Evolutionary conservation across 2,113 vertebrate species (phyloP).

Genomic region (Gobio gobio): DNA sequence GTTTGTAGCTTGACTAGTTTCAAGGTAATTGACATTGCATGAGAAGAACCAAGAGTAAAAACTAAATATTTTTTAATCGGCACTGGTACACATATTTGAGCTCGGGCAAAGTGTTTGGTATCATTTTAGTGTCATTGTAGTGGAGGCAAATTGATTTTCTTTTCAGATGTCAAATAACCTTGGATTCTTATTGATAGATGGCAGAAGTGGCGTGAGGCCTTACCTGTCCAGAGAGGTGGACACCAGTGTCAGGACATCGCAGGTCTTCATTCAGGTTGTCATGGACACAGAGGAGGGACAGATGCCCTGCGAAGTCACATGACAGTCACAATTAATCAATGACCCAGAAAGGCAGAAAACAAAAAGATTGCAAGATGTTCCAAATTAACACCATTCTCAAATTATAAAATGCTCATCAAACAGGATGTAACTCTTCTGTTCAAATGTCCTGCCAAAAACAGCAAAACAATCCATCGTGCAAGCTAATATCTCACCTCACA

Average conservation of each 20-base stretch:
- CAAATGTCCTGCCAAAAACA: not conserved
- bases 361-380: not conserved
- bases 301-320: slow-evolving; percentile 42
- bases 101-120: not conserved
- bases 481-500: slow-evolving; percentile 20
- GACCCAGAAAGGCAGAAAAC: not conserved
- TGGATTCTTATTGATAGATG: slow-evolving; percentile 28
- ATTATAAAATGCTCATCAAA: not conserved
- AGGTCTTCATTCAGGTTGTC: slow-evolving; percentile 45
- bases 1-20: not conserved
- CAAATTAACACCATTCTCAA: not conserved
- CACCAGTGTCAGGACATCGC: slow-evolving; percentile 24
- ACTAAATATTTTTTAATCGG: not conserved
- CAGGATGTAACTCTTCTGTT: not conserved
- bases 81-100: not conserved
- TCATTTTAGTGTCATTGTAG: not conserved
- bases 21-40: not conserved
- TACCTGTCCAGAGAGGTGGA: slow-evolving; percentile 42
- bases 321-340: slow-evolving; percentile 33
- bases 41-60: not conserved
- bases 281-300: slow-evolving; percentile 42
- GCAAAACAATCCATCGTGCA: not conserved
- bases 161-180: slow-evolving; percentile 35
- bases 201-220: not conserved
- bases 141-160: slow-evolving; percentile 21